These are phyloP conservation scores for Aurelia sp. DNA, from an alignment of 30 jellyfish, hydroid and myxozoan genomes.

Conservation along the genomic window DNA sequence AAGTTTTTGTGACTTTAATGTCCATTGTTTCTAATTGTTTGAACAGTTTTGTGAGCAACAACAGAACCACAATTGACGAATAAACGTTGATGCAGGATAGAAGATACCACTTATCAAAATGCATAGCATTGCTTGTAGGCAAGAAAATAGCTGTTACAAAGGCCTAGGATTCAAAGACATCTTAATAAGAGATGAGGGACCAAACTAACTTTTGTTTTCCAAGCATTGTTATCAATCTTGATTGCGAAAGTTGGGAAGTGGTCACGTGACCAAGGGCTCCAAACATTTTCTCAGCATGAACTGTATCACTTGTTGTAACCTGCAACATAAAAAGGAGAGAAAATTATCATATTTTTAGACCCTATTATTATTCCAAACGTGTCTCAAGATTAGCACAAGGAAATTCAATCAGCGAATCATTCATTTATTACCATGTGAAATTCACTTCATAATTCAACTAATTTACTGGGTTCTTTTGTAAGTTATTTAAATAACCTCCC, in stretches of 20 bases:
- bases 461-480: too few species aligned
- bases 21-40: too few species aligned
- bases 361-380: too few species aligned
- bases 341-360: too few species aligned
- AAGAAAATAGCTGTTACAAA: background rate
- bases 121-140: background rate
- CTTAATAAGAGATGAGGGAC: background rate
- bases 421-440: too few species aligned
- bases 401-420: background rate
- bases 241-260: constrained; percentile 58
- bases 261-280: constrained; percentile 76
- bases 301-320: constrained; percentile 66
- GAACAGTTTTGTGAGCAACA: too few species aligned
- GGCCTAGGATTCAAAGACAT: background rate
- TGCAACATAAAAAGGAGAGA: background rate
- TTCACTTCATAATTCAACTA: too few species aligned
- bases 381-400: background rate
- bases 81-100: too few species aligned
- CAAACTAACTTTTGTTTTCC: constrained; percentile 56
- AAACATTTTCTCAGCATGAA: constrained; percentile 70
- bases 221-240: constrained; percentile 57
- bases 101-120: too few species aligned
- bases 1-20: too few species aligned
- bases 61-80: too few species aligned
- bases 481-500: too few species aligned